Base-by-base conservation (phyloP, 2,797 vertebrate genomes). In the Arnoldichthys spilopterus region DNA sequence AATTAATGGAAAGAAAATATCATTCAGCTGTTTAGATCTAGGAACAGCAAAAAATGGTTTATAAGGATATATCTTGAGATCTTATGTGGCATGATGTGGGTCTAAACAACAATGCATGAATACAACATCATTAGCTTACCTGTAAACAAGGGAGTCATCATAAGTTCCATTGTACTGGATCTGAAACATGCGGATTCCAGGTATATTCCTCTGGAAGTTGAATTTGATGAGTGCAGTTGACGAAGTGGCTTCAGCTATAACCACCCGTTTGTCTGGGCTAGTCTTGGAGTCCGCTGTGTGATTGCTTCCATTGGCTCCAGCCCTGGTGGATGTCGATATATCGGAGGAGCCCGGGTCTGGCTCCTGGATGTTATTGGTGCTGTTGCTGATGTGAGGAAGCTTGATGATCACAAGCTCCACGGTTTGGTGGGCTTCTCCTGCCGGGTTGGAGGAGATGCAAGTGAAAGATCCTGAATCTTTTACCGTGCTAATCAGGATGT, bases 111-210 rank as follows among this genome's bases (percentile, higher is more conserved):
- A n/a, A n/a, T n/a, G n/a, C n/a, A n/a, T n/a, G n/a, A n/a, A n/a
- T n/a, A n/a, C 5, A 34, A 26, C n/a, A 53, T 22, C 11, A 30
- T 61, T 30, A 13, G 12, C 71, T 93, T 92, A 99, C 98, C 98
- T 97, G 95, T 99, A 98, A 4, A 98, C 96, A 26, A 98, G 93
- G 45, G 96, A 95, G 56, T 97, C 96, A 0, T 98, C 97, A 0
- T 90, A 92, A 0, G 97, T 96, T 84, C 96, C 97, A 93, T 98
- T 98, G 87, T 98, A 98, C 88, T 98, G 97, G 82, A 98, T 94
- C 95, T 98, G 97, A 91, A 95, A 97, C 96, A 97, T 97, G 70
- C 96, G 91, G 22, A 98, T 89, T 15, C 96, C 96, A 0, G 96
- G 93, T 61, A 96, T 94, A 77, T 96, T 94, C 77, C 90, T 94